Conservation (phyloP, 2,888 invertebrate species). For the Periphyllus acericola region DNA sequence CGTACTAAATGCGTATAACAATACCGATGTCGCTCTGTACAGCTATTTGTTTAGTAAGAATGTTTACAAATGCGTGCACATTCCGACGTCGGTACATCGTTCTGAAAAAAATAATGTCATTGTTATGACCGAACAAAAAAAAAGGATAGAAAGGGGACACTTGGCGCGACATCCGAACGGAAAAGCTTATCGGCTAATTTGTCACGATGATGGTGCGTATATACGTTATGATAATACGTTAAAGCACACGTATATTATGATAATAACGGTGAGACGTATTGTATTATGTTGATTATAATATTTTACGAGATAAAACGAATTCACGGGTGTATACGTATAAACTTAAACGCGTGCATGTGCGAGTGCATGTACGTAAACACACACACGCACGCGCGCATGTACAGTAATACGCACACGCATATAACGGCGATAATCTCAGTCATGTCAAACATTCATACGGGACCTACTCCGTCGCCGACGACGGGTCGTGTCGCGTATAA, state of each 20-base stretch:
- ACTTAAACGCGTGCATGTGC: background rate
- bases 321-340: background rate
- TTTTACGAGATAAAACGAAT: background rate
- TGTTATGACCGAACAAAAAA: background rate
- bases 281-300: background rate
- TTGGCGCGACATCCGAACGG: background rate
- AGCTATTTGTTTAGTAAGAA: background rate
- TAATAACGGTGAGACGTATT: background rate
- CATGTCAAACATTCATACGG: conserved; percentile 23
- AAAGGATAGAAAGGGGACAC: background rate
- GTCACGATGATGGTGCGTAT: too few species aligned
- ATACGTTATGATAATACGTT: too few species aligned
- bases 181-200: background rate
- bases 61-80: background rate
- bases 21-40: background rate
- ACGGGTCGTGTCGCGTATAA: background rate
- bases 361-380: background rate
- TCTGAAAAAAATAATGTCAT: background rate
- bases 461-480: background rate
- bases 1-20: too few species aligned
- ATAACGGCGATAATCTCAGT: conserved; percentile 23
- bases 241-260: background rate
- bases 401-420: background rate
- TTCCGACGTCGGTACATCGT: background rate
- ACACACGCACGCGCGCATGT: background rate